Percentiles rank a stretch among this genome's conserved stretches.
phyloP scores from a whole-genome alignment of 2,888 invertebrate genomes.

The Geophilus truncorum region DNA sequence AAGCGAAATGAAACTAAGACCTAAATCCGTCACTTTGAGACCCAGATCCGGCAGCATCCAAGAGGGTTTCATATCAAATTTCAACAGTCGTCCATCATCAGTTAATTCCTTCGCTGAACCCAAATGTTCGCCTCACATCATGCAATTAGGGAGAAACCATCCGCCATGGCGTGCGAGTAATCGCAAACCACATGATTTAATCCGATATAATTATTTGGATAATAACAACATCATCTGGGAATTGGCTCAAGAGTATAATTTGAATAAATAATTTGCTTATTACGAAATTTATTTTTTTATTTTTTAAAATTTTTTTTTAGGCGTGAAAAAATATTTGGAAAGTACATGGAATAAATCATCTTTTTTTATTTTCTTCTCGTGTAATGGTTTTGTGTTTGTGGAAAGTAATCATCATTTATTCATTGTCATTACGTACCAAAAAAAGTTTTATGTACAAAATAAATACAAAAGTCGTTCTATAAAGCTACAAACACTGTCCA shows the following conservation, averaged over 20 bases:
- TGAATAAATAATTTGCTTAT: too few species aligned
- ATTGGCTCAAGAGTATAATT: not conserved
- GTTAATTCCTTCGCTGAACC: not conserved
- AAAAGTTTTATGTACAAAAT: conserved; percentile 15
- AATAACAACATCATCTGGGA: conserved; percentile 11
- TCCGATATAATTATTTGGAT: conserved; percentile 28
- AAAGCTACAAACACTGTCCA: conserved; percentile 14
- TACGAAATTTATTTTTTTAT: too few species aligned
- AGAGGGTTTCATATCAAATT: not conserved
- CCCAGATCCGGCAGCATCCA: not conserved
- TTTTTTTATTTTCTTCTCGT: not conserved
- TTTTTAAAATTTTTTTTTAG: not conserved
- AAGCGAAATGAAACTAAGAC: not conserved
- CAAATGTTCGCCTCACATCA: not conserved
- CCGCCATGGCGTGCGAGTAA: conserved; percentile 17
- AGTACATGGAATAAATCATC: not conserved
- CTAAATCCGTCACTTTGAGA: not conserved
- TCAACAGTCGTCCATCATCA: not conserved
- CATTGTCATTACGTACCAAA: not conserved
- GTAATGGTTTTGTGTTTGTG: not conserved
- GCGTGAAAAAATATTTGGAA: not conserved
- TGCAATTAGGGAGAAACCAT: not conserved
- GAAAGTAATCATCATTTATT: not conserved
- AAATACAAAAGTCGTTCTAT: conserved; percentile 1
- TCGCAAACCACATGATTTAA: conserved; percentile 23